Conservation (phyloP, 2,113 vertebrate species). For the Leptodactylus fuscus region DNA sequence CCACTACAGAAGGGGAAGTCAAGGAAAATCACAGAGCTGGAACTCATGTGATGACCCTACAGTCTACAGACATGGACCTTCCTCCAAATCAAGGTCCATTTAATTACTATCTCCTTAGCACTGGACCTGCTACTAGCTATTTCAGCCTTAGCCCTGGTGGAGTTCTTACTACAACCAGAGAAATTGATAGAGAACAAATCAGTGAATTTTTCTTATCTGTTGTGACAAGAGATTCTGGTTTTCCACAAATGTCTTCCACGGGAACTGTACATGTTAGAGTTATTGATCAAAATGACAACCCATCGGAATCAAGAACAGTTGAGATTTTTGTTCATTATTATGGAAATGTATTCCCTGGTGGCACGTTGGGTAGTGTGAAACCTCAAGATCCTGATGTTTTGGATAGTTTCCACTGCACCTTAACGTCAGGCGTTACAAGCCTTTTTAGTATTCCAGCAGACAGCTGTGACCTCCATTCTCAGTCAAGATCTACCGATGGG, state of each 20-base stretch:
- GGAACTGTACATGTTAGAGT: slow-evolving; percentile 89
- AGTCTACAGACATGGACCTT: slow-evolving; percentile 88
- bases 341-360: slow-evolving; percentile 91
- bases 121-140: slow-evolving; percentile 86
- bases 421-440: slow-evolving; percentile 84
- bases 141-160: slow-evolving; percentile 89
- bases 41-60: slow-evolving; percentile 82
- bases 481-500: slow-evolving; percentile 87
- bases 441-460: slow-evolving; percentile 87
- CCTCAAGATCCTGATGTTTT: slow-evolving; percentile 91
- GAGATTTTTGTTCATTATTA: slow-evolving; percentile 95
- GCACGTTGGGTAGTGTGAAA: slow-evolving; percentile 87
- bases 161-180: slow-evolving; percentile 85
- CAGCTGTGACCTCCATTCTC: slow-evolving; percentile 87
- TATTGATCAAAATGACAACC: slow-evolving; percentile 95
- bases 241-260: slow-evolving; percentile 96
- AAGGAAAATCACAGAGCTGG: slow-evolving; percentile 90
- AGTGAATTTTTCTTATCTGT: slow-evolving; percentile 90
- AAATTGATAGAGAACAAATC: slow-evolving; percentile 95
- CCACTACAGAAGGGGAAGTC: slow-evolving; percentile 83
- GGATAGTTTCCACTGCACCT: slow-evolving; percentile 91
- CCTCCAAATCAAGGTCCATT: slow-evolving; percentile 96
- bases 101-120: slow-evolving; percentile 85
- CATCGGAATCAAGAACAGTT: slow-evolving; percentile 87
- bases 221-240: slow-evolving; percentile 88